Evolutionary conservation across 2,888 invertebrate genomes (phyloP).

Genomic region (Mesorhabditis spiculigera): DNA sequence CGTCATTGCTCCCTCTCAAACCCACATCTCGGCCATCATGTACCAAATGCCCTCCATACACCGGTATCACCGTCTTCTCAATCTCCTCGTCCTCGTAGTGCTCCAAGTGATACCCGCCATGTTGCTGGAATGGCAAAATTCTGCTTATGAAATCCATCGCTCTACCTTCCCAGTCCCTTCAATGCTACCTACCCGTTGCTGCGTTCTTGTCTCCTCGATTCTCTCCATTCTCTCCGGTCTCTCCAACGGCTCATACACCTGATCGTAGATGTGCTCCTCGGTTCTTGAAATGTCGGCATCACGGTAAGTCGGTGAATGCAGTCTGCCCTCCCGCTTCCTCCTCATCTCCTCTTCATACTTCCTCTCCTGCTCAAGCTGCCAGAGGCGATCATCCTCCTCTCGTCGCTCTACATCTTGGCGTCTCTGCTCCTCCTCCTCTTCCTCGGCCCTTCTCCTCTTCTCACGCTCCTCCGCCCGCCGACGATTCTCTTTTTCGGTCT

Average conservation of each 20-base stretch:
- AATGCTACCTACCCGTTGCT: neutral
- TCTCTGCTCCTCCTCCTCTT: slow-evolving; percentile 5
- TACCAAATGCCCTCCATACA: neutral
- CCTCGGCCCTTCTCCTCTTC: slow-evolving; percentile 6
- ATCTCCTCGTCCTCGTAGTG: too few species aligned
- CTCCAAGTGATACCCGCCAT: too few species aligned
- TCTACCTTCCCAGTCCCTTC: neutral
- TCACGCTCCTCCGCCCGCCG: neutral
- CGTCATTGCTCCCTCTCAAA: too few species aligned
- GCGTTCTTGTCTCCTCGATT: neutral
- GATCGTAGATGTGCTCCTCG: too few species aligned
- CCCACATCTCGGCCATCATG: neutral
- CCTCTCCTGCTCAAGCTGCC: neutral
- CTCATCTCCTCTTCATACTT: slow-evolving; percentile 1
- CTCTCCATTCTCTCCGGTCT: neutral
- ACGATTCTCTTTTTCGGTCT: too few species aligned
- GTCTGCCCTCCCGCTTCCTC: too few species aligned
- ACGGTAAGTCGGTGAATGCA: too few species aligned
- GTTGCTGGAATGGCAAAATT: too few species aligned
- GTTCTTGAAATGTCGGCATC: too few species aligned
- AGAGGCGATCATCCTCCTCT: neutral
- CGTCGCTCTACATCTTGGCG: neutral
- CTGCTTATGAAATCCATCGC: too few species aligned
- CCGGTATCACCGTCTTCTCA: neutral
- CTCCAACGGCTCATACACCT: too few species aligned